Percentiles rank a stretch among this genome's conserved stretches.
Evolutionary conservation across 37 sponge, comb jelly and placozoan species (phyloP).

Genomic region (Tethya wilhelma): DNA sequence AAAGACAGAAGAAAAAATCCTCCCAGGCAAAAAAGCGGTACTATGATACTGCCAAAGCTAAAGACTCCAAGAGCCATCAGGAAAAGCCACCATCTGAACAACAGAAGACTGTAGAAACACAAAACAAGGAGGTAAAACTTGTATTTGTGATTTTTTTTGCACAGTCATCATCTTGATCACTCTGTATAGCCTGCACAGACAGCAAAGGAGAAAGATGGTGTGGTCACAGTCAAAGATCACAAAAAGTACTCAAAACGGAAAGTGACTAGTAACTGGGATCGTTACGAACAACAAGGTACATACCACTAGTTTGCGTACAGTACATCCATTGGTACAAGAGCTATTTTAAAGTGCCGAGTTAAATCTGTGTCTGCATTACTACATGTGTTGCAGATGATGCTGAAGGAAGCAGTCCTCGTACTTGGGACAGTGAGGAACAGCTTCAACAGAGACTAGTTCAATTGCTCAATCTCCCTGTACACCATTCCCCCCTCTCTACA

Average conservation of each 20-base stretch:
- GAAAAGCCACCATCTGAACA: not conserved
- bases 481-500: not conserved
- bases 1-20: constrained; percentile 53
- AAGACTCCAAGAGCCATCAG: not conserved
- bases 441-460: constrained; percentile 45
- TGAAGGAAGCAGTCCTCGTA: not conserved
- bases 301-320: no score
- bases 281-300: constrained; percentile 27
- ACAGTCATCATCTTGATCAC: no score
- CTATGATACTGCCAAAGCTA: constrained; percentile 14
- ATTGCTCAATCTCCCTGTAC: constrained; percentile 42
- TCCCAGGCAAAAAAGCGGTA: constrained; percentile 37
- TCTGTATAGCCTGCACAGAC: not conserved
- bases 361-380: not conserved
- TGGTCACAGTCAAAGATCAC: not conserved
- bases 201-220: not conserved
- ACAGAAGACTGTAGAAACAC: not conserved
- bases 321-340: no score
- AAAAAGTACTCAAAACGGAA: constrained; percentile 30
- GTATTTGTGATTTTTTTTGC: no score
- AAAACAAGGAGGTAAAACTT: no score
- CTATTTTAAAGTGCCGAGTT: no score
- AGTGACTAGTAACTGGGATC: constrained; percentile 41
- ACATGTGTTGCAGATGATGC: not conserved
- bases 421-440: constrained; percentile 33